A percentile compares a stretch with the other conserved stretches of the same genome.
Evolutionary conservation across 1,140 invertebrate species (phyloP).

Genomic region (Dendroctonus ponderosae): DNA sequence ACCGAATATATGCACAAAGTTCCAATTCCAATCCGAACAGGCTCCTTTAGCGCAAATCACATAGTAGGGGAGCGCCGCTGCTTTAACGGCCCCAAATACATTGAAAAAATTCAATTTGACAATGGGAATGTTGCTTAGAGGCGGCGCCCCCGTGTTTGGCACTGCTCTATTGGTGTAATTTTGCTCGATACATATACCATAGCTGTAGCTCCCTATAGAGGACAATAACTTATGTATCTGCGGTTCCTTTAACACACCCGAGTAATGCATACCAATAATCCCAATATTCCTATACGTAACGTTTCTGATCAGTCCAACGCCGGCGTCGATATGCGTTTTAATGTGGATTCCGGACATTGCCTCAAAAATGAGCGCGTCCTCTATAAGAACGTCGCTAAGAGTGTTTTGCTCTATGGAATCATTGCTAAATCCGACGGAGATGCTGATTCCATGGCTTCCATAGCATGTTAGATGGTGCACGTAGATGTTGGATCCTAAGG

Average conservation of each 20-base stretch:
- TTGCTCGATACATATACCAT: constrained; percentile 22
- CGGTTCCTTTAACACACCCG: too few relatives aligned
- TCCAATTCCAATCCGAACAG: constrained; percentile 17
- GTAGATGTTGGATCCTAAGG: constrained; percentile 21
- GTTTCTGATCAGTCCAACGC: constrained; percentile 19
- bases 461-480: constrained; percentile 21
- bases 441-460: constrained; percentile 33
- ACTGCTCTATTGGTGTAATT: constrained; percentile 20
- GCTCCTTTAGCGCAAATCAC: constrained; percentile 17
- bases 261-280: constrained; percentile 17
- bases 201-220: constrained; percentile 15
- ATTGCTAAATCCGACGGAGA: constrained; percentile 24
- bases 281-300: constrained; percentile 33
- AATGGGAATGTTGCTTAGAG: constrained; percentile 17
- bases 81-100: constrained; percentile 7
- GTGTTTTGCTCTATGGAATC: constrained; percentile 14
- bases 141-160: constrained; percentile 4
- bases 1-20: constrained; percentile 7
- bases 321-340: constrained; percentile 28
- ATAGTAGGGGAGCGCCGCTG: constrained; percentile 9
- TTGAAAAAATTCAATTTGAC: constrained; percentile 6
- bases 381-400: constrained; percentile 17
- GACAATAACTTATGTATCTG: neutral
- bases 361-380: constrained; percentile 21
- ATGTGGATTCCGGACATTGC: constrained; percentile 30